Conservation (phyloP, 2,113 vertebrate species). For the Campylomormyrus tamandua region DNA sequence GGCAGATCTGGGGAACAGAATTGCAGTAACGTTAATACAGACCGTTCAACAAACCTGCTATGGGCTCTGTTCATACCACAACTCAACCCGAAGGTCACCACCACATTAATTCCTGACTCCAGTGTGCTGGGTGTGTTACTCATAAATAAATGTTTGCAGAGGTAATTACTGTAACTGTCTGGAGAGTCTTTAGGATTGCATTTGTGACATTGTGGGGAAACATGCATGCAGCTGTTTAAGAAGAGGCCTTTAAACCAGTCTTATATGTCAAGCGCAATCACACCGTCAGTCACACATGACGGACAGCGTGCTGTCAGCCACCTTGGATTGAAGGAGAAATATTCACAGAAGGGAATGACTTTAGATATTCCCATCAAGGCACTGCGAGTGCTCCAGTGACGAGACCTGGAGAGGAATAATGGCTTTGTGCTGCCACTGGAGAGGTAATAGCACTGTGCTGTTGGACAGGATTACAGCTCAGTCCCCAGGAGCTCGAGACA, state of each 20-base stretch:
- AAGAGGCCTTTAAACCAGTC: not conserved
- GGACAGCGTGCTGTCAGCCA: not conserved
- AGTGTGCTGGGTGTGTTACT: not conserved
- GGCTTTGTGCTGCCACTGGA: not conserved
- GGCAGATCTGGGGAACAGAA: not conserved
- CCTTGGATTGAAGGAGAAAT: not conserved
- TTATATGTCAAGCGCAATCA: not conserved
- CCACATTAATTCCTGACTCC: not conserved
- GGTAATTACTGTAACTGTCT: not conserved
- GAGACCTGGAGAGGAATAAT: not conserved
- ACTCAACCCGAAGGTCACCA: not conserved
- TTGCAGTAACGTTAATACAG: not conserved
- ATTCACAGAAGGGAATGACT: not conserved
- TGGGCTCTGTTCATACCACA: not conserved
- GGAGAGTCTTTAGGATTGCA: not conserved
- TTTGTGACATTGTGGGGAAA: not conserved
- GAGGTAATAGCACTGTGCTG: not conserved
- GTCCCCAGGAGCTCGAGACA: not conserved
- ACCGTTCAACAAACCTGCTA: not conserved
- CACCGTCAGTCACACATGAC: not conserved
- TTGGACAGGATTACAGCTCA: not conserved
- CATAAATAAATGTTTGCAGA: not conserved
- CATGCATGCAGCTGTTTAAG: not conserved
- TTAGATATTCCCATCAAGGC: not conserved
- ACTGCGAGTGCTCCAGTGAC: not conserved